Base-by-base conservation (phyloP, 2,888 invertebrate species). In the Himalopsyche japonica region DNA sequence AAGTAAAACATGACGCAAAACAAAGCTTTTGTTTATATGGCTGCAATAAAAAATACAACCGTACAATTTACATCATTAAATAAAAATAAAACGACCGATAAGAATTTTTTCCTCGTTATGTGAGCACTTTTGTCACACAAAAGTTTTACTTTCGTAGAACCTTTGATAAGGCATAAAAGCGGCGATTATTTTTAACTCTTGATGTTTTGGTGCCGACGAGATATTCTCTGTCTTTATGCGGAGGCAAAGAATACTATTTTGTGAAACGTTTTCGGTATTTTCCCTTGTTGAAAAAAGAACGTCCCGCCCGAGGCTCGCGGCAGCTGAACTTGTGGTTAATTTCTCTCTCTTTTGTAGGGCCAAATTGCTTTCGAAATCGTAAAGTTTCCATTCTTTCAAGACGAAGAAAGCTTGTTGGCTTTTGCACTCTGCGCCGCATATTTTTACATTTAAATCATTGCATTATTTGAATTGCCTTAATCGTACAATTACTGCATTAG, bases 241-340 rank as follows among this genome's bases (percentile, higher is more conserved):
- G n/a, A 4, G 70, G 15, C 24, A 10, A 70, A 30, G 20, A 70
- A 24, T 64, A 64, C 64, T 64, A 70, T 70, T 70, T 12, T 30
- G 27, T 12, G 64, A 64, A 12, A 30, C 30, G 24, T 12, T 70
- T 70, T 70, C 27, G 12, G 30, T 70, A 70, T 27, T 57, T 43
- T 43, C 57, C 24, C 57, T 57, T 57, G 57, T 15, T 4, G 24
- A 27, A 27, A 70, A 30, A 70, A 70, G 12, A n/a, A 15, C 37
- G 34, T 77, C 77, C 24, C 77, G 37, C 34, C 77, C 37, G 37
- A 77, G n/a, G 77, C 37, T n/a, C n/a, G 37, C 77, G 34, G 77
- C 77, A 43, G 77, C 43, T 34, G 24, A 77, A 77, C 77, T 77
- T 77, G 77, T 77, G 77, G 34, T 24, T 77, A 77, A 77, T 77